Evolutionary conservation across 2,888 invertebrate species (phyloP), one percentile per base, ranked within the genome.

Genomic region (Notocelia uddmanniana): DNA sequence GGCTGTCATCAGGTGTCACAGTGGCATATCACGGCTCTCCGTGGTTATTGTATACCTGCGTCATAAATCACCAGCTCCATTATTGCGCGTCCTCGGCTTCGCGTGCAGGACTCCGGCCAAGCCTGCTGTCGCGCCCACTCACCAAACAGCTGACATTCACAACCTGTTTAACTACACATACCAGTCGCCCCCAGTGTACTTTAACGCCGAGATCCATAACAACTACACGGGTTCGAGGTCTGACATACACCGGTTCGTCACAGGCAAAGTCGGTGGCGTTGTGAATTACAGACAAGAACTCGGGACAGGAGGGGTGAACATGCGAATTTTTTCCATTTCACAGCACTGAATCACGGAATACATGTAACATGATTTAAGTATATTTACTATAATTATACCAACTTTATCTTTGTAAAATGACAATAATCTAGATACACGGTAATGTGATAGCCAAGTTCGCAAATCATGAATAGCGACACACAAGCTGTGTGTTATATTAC

Each of bases 121-220:
- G 85, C 87, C 87, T 83, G 79, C 76, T 68, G 83, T 78, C 89
- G 81, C 88, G 75, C 89, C 89, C 82, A 77, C 71, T 78, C 77
- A 66, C 71, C 77, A 76, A 79, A 75, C 77, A 78, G 8, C n/a
- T n/a, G 8, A 8, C n/a, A 45, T 45, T 45, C 5, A 45, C 45
- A 45, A n/a, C 3, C 45, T 45, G 15, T 15, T n/a, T n/a, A 6
- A 41, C 15, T 41, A 15, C 15, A 45, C n/a, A n/a, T n/a, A 45
- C 45, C 15, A 41, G 3, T 37, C 13, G 8, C 13, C n/a, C 3
- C 45, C 45, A n/a, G 45, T 45, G n/a, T 8, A 45, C 13, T n/a
- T 45, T 5, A 45, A n/a, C 1, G 8, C n/a, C n/a, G n/a, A n/a
- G 15, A 41, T 41, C 15, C 13, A 3, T n/a, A n/a, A n/a, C 8